Percentiles rank a stretch among this genome's conserved stretches.
Evolutionary conservation across 2,888 invertebrate genomes (phyloP).

Genomic region (Idaea biselata): DNA sequence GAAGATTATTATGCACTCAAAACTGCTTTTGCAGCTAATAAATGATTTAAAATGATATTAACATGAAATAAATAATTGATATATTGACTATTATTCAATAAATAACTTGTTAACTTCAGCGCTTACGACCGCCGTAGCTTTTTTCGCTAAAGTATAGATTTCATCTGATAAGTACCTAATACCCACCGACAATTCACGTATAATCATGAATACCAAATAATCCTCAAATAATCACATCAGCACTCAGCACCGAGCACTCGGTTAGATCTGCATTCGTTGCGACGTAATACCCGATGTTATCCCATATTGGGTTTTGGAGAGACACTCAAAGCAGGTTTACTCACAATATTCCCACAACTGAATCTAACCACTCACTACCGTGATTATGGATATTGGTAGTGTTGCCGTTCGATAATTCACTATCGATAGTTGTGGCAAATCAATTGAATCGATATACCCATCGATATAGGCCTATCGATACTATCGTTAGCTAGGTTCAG

Average conservation of each 20-base stretch:
- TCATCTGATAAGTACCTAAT: no score
- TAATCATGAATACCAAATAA: not conserved
- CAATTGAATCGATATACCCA: no score
- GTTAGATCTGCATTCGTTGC: not conserved
- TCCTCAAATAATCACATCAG: not conserved
- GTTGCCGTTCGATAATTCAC: no score
- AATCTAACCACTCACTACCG: not conserved
- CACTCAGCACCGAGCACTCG: not conserved
- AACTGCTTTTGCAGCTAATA: not conserved
- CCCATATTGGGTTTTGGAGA: not conserved
- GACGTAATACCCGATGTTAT: not conserved
- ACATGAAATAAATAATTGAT: no score
- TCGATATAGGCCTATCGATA: no score
- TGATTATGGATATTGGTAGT: not conserved
- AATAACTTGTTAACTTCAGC: no score
- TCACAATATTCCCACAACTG: not conserved
- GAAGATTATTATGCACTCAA: not conserved
- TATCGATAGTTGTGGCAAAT: no score
- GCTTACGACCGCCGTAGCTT: no score
- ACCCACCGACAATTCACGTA: no score
- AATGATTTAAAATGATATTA: not conserved
- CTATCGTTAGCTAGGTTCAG: no score
- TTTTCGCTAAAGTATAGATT: no score
- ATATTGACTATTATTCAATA: no score
- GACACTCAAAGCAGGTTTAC: not conserved